Conservation (phyloP, 2,888 invertebrate species). For the Sminthurides aquaticus region DNA sequence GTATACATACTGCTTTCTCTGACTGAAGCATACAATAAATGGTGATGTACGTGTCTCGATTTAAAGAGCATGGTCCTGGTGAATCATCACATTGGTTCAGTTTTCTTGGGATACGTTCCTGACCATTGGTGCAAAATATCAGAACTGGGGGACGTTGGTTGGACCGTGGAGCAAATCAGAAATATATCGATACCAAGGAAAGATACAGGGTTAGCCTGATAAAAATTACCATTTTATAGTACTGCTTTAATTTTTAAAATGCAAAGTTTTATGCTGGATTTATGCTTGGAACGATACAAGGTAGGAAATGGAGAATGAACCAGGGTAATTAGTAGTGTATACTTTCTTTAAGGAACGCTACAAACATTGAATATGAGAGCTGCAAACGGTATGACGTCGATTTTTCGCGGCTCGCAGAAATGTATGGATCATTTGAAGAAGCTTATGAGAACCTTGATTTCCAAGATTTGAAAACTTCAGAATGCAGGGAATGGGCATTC, state of each 20-base stretch:
- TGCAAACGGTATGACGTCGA: conserved; percentile 32
- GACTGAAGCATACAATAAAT: neutral
- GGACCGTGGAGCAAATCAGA: conserved; percentile 37
- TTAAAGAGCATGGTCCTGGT: conserved; percentile 27
- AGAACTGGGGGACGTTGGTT: conserved; percentile 19
- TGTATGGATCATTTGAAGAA: conserved; percentile 28
- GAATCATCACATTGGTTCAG: conserved; percentile 36
- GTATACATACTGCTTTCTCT: neutral
- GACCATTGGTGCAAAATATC: conserved; percentile 36
- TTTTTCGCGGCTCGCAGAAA: conserved; percentile 5
- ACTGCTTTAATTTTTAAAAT: too few species aligned
- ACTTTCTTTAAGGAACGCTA: conserved; percentile 15
- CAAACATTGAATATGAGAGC: conserved; percentile 28
- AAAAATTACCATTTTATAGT: too few species aligned
- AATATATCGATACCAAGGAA: conserved; percentile 35
- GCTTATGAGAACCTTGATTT: conserved; percentile 28
- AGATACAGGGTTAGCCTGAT: conserved; percentile 13
- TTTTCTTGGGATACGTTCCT: conserved; percentile 40
- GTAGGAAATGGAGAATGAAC: too few species aligned
- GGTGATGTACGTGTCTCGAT: too few species aligned
- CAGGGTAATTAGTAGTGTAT: too few species aligned
- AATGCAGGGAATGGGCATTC: conserved; percentile 34
- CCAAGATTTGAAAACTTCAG: conserved; percentile 12
- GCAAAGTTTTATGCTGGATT: too few species aligned
- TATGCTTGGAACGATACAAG: too few species aligned